These are phyloP conservation scores for Myotis findleyi DNA, from an alignment of 2,797 vertebrate species.

Conservation along the genomic window DNA sequence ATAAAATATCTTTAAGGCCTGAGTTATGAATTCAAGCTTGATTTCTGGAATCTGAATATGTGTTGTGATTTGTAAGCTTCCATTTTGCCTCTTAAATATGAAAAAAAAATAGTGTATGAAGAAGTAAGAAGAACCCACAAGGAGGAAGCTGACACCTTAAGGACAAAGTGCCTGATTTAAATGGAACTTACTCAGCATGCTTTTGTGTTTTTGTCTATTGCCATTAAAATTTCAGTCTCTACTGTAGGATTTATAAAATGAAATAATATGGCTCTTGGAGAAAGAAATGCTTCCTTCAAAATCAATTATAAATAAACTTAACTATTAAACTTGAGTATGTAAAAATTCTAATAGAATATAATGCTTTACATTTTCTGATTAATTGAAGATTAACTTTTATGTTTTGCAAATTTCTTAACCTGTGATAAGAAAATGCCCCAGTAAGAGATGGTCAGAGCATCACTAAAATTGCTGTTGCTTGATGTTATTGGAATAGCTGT, in stretches of 20 bases:
- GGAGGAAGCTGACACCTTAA: not conserved
- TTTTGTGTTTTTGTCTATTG: not conserved
- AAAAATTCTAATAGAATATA: not conserved
- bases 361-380: not conserved
- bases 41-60: not conserved
- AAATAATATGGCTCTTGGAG: not conserved
- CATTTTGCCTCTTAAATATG: not conserved
- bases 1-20: slow-evolving; percentile 8
- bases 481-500: not conserved
- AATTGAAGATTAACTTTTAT: not conserved
- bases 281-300: not conserved
- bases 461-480: not conserved
- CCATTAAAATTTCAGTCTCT: not conserved
- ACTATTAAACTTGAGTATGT: not conserved
- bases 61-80: not conserved
- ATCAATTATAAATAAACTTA: not conserved
- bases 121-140: not conserved
- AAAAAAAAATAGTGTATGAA: not conserved
- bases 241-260: not conserved
- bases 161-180: not conserved
- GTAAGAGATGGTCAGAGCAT: not conserved
- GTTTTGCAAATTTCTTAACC: not conserved
- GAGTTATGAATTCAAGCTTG: not conserved
- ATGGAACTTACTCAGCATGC: not conserved
- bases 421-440: not conserved